Base-by-base conservation (phyloP, 2,888 invertebrate genomes). In the Nephrotoma flavescens region DNA sequence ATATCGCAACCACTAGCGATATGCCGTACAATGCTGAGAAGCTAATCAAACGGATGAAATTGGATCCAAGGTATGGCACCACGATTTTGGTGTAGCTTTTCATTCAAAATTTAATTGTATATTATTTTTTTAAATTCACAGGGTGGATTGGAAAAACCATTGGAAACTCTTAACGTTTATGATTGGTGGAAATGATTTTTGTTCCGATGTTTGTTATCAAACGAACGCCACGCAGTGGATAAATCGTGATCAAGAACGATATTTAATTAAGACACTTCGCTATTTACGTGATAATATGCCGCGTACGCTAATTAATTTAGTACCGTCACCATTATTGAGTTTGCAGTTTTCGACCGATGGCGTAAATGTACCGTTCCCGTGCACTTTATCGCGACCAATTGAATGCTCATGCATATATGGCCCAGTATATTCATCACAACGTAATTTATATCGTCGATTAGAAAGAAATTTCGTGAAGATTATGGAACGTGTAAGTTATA, bases 111-210 rank as follows among this genome's bases (percentile, higher is more conserved):
- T n/a, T 71, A 7, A 71, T 19, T 71, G 12, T n/a, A 7, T 2
- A 31, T 47, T 1, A 15, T 71, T 71, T 1, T 15, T 19, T 71
- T 71, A n/a, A 41, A 6, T 12, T 84, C n/a, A 5, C 42, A 52
- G 86, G 85, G 92, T 94, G 0, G 91, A 94, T 88, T 88, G 94
- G 87, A 88, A 92, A 44, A 91, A 91, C 6, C 92, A 94, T 88
- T 95, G 94, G 94, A 95, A 94, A 90, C 88, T 94, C 71, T 90
- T 95, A 31, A 93, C 93, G 0, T 87, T 94, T 0, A 92, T 93
- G 90, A 92, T 94, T 71, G 94, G 94, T 41, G 90, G 92, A 44
- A 94, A 94, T 89, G 94, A 95, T 88, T 92, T 94, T 88, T 95
- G 94, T 89, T 88, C 90, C 0, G 92, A 94, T 83, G 90, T 94